phyloP scores from a whole-genome alignment of 2,888 invertebrate species.

The Ophonus ardosiacus region DNA sequence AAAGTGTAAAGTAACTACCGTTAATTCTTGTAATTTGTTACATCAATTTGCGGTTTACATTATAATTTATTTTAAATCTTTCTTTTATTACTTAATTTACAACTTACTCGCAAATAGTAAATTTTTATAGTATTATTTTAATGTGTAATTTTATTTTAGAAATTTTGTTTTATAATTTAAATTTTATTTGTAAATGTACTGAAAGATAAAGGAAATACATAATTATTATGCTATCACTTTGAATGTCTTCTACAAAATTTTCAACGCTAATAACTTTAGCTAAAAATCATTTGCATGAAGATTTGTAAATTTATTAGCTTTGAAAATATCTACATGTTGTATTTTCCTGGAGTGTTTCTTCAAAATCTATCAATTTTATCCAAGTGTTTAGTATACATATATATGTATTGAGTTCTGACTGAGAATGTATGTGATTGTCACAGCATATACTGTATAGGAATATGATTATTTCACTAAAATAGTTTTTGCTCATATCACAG shows the following conservation, averaged over 20 bases:
- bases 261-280: neutral
- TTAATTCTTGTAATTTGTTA: constrained; percentile 13
- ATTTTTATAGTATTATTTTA: constrained; percentile 47
- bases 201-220: constrained; percentile 34
- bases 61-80: constrained; percentile 48
- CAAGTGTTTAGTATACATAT: neutral
- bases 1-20: constrained; percentile 24
- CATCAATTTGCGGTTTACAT: neutral
- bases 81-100: constrained; percentile 27
- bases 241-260: constrained; percentile 32
- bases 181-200: constrained; percentile 48
- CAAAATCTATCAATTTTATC: constrained; percentile 13
- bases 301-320: constrained; percentile 10
- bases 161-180: constrained; percentile 37
- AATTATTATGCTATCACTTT: constrained; percentile 26
- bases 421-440: constrained; percentile 39
- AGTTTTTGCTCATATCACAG: constrained; percentile 33
- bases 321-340: constrained; percentile 27
- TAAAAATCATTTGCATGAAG: neutral
- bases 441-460: constrained; percentile 56
- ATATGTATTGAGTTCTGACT: constrained; percentile 18
- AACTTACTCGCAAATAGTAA: constrained; percentile 28
- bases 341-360: constrained; percentile 22
- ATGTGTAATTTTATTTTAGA: constrained; percentile 26
- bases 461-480: constrained; percentile 54